These are phyloP conservation scores for Pygoscelis adeliae DNA, from an alignment of 2,113 vertebrate species.

Conservation along the genomic window DNA sequence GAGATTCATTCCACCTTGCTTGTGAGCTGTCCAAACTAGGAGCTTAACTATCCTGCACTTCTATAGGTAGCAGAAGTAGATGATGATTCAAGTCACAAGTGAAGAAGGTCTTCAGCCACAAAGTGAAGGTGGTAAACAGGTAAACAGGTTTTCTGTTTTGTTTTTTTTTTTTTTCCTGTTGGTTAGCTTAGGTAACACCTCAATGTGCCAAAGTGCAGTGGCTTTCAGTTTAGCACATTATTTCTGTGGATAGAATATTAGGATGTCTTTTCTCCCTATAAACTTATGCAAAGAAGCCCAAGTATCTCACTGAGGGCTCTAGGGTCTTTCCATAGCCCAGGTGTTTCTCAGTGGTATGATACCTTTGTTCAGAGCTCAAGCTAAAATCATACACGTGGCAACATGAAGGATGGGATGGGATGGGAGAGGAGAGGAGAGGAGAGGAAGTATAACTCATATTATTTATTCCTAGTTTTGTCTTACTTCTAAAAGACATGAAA, in stretches of 20 bases:
- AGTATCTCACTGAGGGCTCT: neutral
- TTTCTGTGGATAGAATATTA: neutral
- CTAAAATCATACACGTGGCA: neutral
- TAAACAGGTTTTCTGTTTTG: neutral
- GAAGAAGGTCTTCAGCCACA: neutral
- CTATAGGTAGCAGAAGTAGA: neutral
- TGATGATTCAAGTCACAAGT: neutral
- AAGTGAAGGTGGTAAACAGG: neutral
- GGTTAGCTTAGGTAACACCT: neutral
- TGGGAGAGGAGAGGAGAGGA: neutral
- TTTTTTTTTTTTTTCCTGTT: neutral
- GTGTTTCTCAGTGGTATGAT: neutral
- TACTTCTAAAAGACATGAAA: neutral
- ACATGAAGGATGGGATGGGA: neutral
- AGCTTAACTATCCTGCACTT: neutral
- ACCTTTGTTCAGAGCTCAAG: neutral
- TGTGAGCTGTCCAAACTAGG: neutral
- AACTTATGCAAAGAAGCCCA: neutral
- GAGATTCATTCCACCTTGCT: neutral
- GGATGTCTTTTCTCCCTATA: neutral
- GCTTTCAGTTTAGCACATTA: neutral
- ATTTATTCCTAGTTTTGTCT: neutral
- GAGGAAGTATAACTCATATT: neutral
- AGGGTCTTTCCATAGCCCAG: neutral
- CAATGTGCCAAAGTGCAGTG: neutral